Evolutionary conservation across 2,113 vertebrate species (phyloP).

Genomic region (Chaenogobius annularis): DNA sequence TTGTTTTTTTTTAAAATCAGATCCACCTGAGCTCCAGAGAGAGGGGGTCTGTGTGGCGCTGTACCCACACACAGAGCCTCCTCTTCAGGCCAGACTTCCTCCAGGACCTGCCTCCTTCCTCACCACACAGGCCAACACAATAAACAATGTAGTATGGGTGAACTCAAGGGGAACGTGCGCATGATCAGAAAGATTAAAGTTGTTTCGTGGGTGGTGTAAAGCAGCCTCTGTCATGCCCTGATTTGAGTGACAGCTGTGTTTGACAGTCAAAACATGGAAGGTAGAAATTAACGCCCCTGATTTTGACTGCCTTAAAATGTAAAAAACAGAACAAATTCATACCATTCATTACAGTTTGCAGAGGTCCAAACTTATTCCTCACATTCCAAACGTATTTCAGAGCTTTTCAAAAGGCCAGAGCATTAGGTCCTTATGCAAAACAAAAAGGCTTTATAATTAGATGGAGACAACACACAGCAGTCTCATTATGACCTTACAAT

Average conservation of each 20-base stretch:
- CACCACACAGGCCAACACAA: neutral
- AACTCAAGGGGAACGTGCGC: neutral
- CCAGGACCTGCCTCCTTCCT: neutral
- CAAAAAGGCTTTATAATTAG: too few species aligned
- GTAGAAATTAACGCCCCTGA: too few species aligned
- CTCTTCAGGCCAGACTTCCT: constrained; percentile 30
- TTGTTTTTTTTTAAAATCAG: too few species aligned
- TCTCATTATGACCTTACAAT: too few species aligned
- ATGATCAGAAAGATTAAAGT: neutral
- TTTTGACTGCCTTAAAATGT: too few species aligned
- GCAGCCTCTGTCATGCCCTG: neutral
- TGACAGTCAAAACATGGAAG: neutral
- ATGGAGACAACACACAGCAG: too few species aligned
- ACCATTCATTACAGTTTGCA: too few species aligned
- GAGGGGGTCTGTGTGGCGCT: constrained; percentile 32
- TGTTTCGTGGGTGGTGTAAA: neutral
- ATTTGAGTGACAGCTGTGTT: neutral
- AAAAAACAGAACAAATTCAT: too few species aligned
- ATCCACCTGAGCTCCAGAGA: constrained; percentile 54
- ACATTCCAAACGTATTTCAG: too few species aligned
- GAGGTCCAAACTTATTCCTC: too few species aligned
- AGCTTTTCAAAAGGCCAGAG: too few species aligned
- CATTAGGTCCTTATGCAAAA: too few species aligned
- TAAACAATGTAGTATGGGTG: neutral
- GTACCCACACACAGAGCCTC: constrained; percentile 45